Base-by-base conservation (phyloP, 2,113 vertebrate species). In the Rhinoderma darwinii region DNA sequence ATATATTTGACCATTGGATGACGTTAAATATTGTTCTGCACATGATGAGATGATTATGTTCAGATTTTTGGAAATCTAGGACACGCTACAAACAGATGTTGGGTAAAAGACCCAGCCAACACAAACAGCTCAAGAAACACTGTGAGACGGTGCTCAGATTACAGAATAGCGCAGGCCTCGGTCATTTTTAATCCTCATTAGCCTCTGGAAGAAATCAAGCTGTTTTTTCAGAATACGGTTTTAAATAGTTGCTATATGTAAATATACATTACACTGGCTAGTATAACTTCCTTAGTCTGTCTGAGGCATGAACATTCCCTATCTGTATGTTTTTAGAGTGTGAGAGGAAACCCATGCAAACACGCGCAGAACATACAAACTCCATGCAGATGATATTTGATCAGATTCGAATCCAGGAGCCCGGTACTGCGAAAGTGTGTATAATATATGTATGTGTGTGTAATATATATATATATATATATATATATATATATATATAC, bases 51-150 rank as follows among this genome's bases (percentile, higher is more conserved):
- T 84, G 83, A 84, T 84, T 84, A 84, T 30, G 73, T 75, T 85
- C 41, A 11, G 20, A 18, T 77, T 77, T 37, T 85, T 77, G 54
- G 41, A 85, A 39, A 66, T 47, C 39, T 63, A 47, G 74, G 73
- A 50, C 35, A 85, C 54, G 27, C 32, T 77, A 75, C 54, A 77
- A 85, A 43, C 74, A 77, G 73, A 85, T 85, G 84, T 85, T 74
- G 61, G 74, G 18, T 61, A 3, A 39, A 35, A 66, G 41, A 43
- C 74, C 68, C 66, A 41, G 82, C 82, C 74, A 85, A 85, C 51
- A 85, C 84, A 85, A 85, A 85, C 84, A 85, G 54, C 43, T 84
- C 35, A 61, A 84, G 51, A 84, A 84, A 75, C n/a, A 25, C 72
- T 75, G 37, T 51, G 83, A 77, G 56, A 50, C 54, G 56, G 7